Percentiles rank a stretch among this genome's conserved stretches.
Evolutionary conservation across 2,113 vertebrate genomes (phyloP).

Genomic region (Caretta caretta): DNA sequence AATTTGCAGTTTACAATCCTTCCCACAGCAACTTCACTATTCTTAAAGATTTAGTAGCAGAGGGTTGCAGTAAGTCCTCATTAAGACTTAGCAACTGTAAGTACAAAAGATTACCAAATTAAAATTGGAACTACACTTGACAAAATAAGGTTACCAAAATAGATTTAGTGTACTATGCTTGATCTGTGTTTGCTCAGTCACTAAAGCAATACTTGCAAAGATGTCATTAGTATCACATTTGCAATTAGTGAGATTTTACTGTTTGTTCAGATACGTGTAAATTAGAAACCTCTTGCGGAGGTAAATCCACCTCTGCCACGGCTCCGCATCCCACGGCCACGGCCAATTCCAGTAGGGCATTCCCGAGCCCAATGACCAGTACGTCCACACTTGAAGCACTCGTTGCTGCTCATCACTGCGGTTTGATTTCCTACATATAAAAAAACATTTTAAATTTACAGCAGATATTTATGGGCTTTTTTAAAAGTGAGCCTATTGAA

Average conservation of each 20-base stretch:
- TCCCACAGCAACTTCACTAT: neutral
- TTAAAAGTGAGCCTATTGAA: neutral
- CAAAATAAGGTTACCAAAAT: neutral
- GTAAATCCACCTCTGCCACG: conserved; percentile 88
- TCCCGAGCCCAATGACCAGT: conserved; percentile 97
- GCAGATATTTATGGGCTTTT: neutral
- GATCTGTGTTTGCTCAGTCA: neutral
- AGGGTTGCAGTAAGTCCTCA: neutral
- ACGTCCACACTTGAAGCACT: conserved; percentile 97
- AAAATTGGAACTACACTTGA: neutral
- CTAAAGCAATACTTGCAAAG: neutral
- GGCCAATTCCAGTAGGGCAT: conserved; percentile 91
- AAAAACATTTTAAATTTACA: neutral
- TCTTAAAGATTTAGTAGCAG: neutral
- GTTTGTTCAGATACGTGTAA: neutral
- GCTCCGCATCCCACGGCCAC: conserved; percentile 90
- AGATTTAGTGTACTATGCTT: neutral
- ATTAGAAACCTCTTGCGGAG: conserved; percentile 68
- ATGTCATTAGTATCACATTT: neutral
- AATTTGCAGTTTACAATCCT: neutral
- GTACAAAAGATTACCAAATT: neutral
- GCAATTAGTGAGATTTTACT: neutral
- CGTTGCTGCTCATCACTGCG: conserved; percentile 94
- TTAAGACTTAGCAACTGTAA: neutral
- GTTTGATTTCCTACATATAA: conserved; percentile 65